A percentile compares a stretch with the other conserved stretches of the same genome.
phyloP scores from a whole-genome alignment of 2,113 vertebrate genomes.

The Sinocyclocheilus anshuiensis region DNA sequence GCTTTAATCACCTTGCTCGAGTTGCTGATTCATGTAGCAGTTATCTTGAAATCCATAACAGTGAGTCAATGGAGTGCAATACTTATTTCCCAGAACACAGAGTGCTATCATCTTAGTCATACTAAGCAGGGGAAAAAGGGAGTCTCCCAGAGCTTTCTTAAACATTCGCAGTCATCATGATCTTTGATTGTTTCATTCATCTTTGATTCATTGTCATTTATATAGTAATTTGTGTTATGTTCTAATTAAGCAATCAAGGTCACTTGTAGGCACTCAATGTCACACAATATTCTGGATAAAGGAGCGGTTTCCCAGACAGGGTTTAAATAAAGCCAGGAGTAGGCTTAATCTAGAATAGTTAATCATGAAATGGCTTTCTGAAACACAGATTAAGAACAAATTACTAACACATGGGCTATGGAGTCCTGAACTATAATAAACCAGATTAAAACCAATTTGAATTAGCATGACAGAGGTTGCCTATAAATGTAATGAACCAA shows the following conservation, averaged over 20 bases:
- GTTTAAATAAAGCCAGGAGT: too few species aligned
- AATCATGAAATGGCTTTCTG: too few species aligned
- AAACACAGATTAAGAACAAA: too few species aligned
- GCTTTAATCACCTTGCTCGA: not conserved
- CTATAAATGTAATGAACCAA: too few species aligned
- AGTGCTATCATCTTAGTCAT: not conserved
- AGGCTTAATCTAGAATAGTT: too few species aligned
- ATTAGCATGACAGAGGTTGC: too few species aligned
- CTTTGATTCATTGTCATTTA: not conserved
- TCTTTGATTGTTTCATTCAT: not conserved
- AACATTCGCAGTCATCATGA: not conserved
- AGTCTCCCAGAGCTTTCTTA: not conserved
- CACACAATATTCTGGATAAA: too few species aligned
- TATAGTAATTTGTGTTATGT: not conserved
- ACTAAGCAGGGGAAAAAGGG: not conserved
- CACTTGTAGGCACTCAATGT: not conserved
- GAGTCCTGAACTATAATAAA: too few species aligned
- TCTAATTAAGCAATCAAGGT: not conserved
- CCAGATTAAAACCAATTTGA: too few species aligned
- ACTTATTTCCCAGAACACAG: not conserved
- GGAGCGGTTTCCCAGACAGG: too few species aligned
- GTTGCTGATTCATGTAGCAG: not conserved
- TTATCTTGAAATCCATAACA: not conserved
- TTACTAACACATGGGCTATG: too few species aligned
- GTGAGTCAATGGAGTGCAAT: not conserved